Base-by-base conservation (phyloP, 2,888 invertebrate genomes). In the Fabriciana adippe region DNA sequence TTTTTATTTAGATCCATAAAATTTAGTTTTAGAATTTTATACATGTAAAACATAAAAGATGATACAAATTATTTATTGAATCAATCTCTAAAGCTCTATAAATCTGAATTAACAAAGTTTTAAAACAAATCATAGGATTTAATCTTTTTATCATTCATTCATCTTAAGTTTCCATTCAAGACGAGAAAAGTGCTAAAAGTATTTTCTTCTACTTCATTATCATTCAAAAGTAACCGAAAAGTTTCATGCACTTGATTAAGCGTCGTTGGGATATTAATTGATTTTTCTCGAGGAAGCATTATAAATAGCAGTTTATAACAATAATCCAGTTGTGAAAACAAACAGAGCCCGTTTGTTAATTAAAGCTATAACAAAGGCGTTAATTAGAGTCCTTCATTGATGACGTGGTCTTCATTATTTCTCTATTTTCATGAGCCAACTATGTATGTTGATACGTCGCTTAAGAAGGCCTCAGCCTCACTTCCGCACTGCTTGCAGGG, bases 401-500 rank as follows among this genome's bases (percentile, higher is more conserved):
- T 47, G 45, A 15, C 51, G 26, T 48, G 48, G 48, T 70, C 62
- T 56, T 65, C 66, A 59, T 66, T 55, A 48, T 65, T 60, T 56
- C 51, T 66, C 60, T 21, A 66, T n/a, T n/a, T 51, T 51, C 35
- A 41, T 41, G 11, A 41, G 35, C 35, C 35, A 41, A 8, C 35
- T 35, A 41, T 8, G 51, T 50, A 50, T 76, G 78, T 78, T 75
- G 81, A 74, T 72, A 73, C 74, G 90, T 82, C 69, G 90, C 76
- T 79, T 73, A 74, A 79, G 87, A 83, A 79, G 86, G 81, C 80
- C 92, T 93, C 93, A 93, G 88, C 95, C 96, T 97, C 97, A 97
- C 95, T 96, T 96, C 97, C 97, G 96, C 96, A 96, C 96, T 96
- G 97, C 97, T 97, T 97, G 97, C 97, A 97, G 96, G 95, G 93